These are phyloP conservation scores for Bergia puertoricense DNA, from an alignment of 92 coral and sea anemone genomes.

Conservation along the genomic window DNA sequence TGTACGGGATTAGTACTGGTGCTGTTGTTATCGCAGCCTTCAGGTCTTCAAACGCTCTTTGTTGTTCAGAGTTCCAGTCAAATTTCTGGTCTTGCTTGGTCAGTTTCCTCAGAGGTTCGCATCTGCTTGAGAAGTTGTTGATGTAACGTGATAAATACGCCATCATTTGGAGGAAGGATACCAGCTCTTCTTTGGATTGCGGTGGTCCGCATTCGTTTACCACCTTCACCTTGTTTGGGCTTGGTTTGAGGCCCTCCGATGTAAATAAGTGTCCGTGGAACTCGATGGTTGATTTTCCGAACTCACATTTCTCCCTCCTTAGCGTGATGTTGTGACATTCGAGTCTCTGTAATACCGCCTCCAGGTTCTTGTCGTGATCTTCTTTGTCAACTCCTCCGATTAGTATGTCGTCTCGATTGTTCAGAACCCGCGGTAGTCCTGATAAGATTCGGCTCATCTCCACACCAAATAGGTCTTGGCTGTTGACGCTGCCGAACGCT, in stretches of 20 bases:
- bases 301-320: conserved; percentile 65
- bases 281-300: conserved; percentile 52
- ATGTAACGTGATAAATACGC: conserved; percentile 64
- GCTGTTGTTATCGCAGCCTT: conserved; percentile 58
- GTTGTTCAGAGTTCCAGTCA: conserved; percentile 59
- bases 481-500: conserved; percentile 56
- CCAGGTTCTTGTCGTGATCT: conserved; percentile 61
- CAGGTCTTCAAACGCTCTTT: conserved; percentile 57
- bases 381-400: conserved; percentile 60
- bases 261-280: conserved; percentile 72
- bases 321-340: conserved; percentile 51
- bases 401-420: conserved; percentile 68
- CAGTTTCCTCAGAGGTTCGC: conserved; percentile 56
- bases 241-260: conserved; percentile 60
- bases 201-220: conserved; percentile 52
- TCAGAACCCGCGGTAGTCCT: conserved; percentile 54
- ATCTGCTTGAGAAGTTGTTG: conserved; percentile 56
- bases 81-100: conserved; percentile 46
- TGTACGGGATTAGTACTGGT: conserved; percentile 59
- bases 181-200: conserved; percentile 54
- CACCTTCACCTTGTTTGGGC: conserved; percentile 62
- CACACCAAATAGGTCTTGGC: conserved; percentile 70
- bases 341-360: conserved; percentile 43
- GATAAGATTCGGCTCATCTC: conserved; percentile 54
- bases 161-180: conserved; percentile 65